Conservation (phyloP, 2,888 invertebrate genomes). For the Catotricha subobsoleta region DNA sequence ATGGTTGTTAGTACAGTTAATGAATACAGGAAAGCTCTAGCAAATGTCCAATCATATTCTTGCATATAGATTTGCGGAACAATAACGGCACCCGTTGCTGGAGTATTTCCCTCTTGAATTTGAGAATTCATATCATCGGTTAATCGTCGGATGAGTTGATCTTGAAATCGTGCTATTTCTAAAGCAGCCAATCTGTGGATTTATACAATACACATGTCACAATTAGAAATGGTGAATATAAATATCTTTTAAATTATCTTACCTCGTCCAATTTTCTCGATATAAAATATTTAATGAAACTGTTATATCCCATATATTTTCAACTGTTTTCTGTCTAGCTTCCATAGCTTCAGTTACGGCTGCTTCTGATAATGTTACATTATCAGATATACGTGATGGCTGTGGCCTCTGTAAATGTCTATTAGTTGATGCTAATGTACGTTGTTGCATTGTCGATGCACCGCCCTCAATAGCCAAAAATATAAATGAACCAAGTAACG, state of each 20-base stretch:
- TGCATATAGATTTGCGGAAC: constrained; percentile 24
- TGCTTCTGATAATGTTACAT: constrained; percentile 23
- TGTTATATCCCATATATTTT: constrained; percentile 84
- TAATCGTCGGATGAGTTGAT: constrained; percentile 60
- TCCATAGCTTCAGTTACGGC: constrained; percentile 32
- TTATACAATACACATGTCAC: neutral
- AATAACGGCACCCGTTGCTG: constrained; percentile 28
- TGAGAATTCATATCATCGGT: constrained; percentile 56
- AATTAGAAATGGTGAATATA: neutral
- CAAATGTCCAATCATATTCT: constrained; percentile 72
- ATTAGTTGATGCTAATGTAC: constrained; percentile 36
- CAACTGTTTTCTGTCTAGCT: constrained; percentile 51
- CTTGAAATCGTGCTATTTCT: constrained; percentile 51
- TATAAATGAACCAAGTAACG: constrained; percentile 55
- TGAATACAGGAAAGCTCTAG: constrained; percentile 83
- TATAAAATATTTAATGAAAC: constrained; percentile 73
- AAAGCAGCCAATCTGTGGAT: constrained; percentile 27
- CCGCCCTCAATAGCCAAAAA: constrained; percentile 71
- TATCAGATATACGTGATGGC: constrained; percentile 23
- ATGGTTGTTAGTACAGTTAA: constrained; percentile 85
- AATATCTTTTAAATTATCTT: constrained; percentile 17
- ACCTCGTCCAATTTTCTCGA: constrained; percentile 74
- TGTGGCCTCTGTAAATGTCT: constrained; percentile 19
- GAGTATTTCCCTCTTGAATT: constrained; percentile 26
- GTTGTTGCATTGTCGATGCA: constrained; percentile 28